These are phyloP conservation scores for Podarcis lilfordi DNA, from an alignment of 2,797 vertebrate species.

Conservation along the genomic window DNA sequence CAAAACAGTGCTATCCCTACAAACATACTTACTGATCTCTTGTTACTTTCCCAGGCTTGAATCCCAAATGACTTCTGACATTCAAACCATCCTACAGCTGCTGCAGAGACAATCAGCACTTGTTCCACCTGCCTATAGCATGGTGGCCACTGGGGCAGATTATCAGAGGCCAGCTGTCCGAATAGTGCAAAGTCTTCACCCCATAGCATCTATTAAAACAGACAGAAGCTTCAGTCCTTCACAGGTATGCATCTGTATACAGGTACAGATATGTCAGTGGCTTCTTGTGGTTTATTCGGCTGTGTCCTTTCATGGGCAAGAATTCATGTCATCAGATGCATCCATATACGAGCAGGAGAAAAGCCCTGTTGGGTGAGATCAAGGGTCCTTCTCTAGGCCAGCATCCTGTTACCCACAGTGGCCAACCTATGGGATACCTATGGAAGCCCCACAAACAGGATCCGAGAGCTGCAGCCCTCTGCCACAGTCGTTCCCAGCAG, in stretches of 20 bases:
- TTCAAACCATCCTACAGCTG: conserved; percentile 94
- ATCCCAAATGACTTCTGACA: conserved; percentile 94
- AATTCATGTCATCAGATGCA: neutral
- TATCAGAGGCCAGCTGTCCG: conserved; percentile 83
- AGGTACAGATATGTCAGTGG: neutral
- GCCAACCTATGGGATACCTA: neutral
- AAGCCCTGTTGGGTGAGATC: neutral
- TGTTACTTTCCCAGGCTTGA: conserved; percentile 85
- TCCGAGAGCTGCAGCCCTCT: neutral
- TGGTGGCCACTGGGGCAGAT: conserved; percentile 87
- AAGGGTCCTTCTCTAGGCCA: neutral
- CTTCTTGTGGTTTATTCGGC: neutral
- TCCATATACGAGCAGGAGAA: neutral
- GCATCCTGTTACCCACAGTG: neutral
- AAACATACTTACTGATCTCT: conserved; percentile 15
- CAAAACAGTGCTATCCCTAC: neutral
- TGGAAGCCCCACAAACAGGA: neutral
- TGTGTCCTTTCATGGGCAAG: neutral
- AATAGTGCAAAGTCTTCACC: conserved; percentile 75
- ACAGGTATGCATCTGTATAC: conserved; percentile 69
- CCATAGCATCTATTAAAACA: conserved; percentile 82
- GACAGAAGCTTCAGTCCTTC: conserved; percentile 85
- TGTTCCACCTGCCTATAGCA: conserved; percentile 94
- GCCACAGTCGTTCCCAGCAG: neutral
- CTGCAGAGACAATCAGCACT: conserved; percentile 89